phyloP scores from a whole-genome alignment of 2,888 invertebrate genomes.

The Eulithis prunata region DNA sequence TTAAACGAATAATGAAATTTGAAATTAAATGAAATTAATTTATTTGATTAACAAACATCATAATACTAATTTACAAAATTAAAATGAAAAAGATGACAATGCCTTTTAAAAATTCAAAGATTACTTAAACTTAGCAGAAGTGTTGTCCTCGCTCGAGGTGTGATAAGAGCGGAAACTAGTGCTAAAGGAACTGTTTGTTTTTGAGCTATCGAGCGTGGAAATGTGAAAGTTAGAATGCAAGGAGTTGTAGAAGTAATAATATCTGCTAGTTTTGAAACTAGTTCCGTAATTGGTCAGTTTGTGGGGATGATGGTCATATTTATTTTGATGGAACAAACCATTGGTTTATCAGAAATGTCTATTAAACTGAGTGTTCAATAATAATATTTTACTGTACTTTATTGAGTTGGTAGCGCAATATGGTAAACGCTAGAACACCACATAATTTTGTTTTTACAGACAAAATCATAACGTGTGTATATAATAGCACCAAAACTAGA shows the following conservation, averaged over 20 bases:
- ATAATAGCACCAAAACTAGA: no score
- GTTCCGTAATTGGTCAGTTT: constrained; percentile 17
- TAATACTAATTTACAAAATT: no score
- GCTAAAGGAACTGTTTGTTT: constrained; percentile 27
- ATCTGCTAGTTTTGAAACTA: constrained; percentile 16
- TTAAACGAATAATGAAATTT: no score
- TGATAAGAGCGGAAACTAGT: neutral
- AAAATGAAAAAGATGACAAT: no score
- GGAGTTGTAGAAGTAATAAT: constrained; percentile 18
- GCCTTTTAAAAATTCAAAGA: no score
- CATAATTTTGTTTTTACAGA: no score
- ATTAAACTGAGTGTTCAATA: neutral
- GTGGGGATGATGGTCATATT: constrained; percentile 9
- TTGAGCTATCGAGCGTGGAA: constrained; percentile 33
- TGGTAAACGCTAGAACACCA: no score
- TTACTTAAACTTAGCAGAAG: no score
- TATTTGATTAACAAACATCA: no score
- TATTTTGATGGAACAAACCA: neutral
- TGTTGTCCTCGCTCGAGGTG: neutral
- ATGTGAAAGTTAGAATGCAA: constrained; percentile 25
- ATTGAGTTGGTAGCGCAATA: no score
- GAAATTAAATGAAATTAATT: no score
- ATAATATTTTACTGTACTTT: neutral
- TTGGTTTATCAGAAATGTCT: neutral
- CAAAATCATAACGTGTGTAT: no score